A percentile compares a stretch with the other conserved stretches of the same genome.
phyloP scores from a whole-genome alignment of 2,888 invertebrate species.

The Pristionchus entomophagus region DNA sequence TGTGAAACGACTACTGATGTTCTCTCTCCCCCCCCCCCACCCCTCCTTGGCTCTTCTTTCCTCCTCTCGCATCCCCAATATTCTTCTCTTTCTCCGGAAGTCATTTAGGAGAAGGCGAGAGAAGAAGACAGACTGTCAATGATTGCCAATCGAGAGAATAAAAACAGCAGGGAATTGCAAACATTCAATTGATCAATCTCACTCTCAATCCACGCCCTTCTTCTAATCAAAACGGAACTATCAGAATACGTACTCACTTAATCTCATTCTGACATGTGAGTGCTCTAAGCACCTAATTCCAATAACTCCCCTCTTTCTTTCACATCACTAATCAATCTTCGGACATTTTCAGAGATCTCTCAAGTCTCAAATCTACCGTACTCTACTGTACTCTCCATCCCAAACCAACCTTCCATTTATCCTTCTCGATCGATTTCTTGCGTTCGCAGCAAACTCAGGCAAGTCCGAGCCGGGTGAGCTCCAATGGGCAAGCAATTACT shows the following conservation, averaged over 20 bases:
- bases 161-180: neutral
- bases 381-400: neutral
- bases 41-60: too few relatives aligned
- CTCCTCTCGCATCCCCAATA: neutral
- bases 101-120: constrained; percentile 15
- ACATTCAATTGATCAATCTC: neutral
- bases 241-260: neutral
- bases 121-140: neutral
- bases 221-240: neutral
- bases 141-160: neutral
- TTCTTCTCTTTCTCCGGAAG: constrained; percentile 6
- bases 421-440: neutral
- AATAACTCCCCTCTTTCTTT: neutral
- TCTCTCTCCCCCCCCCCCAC: neutral
- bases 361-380: neutral
- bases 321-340: neutral
- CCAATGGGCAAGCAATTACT: neutral
- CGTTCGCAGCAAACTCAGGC: neutral
- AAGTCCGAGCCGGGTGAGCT: constrained; percentile 21
- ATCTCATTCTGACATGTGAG: neutral
- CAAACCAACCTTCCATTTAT: constrained; percentile 22
- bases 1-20: constrained; percentile 10
- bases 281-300: neutral
- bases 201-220: neutral
- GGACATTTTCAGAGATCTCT: neutral